These are phyloP conservation scores for Nephotettix cincticeps DNA, from an alignment of 1,140 invertebrate species.

Conservation along the genomic window DNA sequence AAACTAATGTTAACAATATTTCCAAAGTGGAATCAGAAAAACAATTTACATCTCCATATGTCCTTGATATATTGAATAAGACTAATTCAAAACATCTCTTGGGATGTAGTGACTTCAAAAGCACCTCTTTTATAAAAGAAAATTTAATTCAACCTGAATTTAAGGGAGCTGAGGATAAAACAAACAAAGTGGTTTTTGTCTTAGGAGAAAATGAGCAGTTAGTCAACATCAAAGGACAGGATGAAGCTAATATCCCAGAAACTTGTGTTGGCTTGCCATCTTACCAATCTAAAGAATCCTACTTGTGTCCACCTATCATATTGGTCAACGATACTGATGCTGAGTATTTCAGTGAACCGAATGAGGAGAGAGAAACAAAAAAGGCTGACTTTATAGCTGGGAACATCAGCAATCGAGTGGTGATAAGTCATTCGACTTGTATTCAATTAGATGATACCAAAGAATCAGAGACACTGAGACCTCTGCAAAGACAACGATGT, in stretches of 20 bases:
- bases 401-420: not conserved
- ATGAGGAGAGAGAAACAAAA: not conserved
- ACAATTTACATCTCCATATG: not conserved
- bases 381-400: slow-evolving; percentile 11
- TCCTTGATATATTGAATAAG: slow-evolving; percentile 3
- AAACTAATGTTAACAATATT: not conserved
- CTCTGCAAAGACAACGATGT: not conserved
- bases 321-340: not conserved
- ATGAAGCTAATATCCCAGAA: slow-evolving; percentile 3
- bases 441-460: not conserved
- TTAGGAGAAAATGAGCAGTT: slow-evolving; percentile 72
- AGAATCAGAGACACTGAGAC: not conserved
- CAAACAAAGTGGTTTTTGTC: slow-evolving; percentile 65
- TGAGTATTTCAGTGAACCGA: not conserved
- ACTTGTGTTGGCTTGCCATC: not conserved
- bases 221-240: slow-evolving; percentile 50
- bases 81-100: not conserved
- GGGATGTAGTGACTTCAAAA: not conserved
- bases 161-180: not conserved
- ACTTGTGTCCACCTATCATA: not conserved
- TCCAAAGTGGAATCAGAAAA: slow-evolving; percentile 19
- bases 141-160: not conserved
- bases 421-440: not conserved
- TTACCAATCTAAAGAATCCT: not conserved
- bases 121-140: not conserved